Base-by-base conservation (phyloP, 2,888 invertebrate species). In the Nephrotoma flavescens region DNA sequence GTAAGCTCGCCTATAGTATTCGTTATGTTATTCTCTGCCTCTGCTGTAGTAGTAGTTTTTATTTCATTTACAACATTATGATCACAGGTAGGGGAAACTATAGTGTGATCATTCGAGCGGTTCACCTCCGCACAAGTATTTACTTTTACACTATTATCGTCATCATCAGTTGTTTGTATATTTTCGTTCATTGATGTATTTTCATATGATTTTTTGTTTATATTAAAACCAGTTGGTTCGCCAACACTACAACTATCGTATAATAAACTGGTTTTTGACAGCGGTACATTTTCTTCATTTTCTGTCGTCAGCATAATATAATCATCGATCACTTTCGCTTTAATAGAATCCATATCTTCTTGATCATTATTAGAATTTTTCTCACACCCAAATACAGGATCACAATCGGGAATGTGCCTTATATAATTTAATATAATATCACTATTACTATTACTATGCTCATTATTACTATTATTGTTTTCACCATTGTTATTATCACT, bases 401-500 rank as follows among this genome's bases (percentile, higher is more conserved):
- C 87, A 71, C 87, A 88, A 86, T 87, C 89, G 86, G 86, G 44
- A 41, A 86, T 41, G 15, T 41, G 41, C 41, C 57, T 41, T 41
- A 86, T 44, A 42, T 86, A 86, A 86, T 86, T 86, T 41, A 86
- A 57, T 42, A 86, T 42, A 57, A 52, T 52, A 15, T 86, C 86
- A 57, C 57, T 86, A 85, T 85, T 11, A n/a, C 71, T 71, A 31
- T 71, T 71, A 31, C 15, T 71, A 83, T 42, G 31, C 47, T 83
- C 86, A 44, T 87, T 86, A 47, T 85, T 86, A 85, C 86, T 88
- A 42, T 85, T 52, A 47, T 87, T 86, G 44, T 87, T 86, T 41
- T 88, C 87, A 12, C 88, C 88, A 41, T 88, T 85, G n/a, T 42
- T 88, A 86, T 41, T 83, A 19, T 88, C 42, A 86, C 42, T 52